These are phyloP conservation scores for Epinephelus moara DNA, from an alignment of 2,113 vertebrate species.

Conservation along the genomic window DNA sequence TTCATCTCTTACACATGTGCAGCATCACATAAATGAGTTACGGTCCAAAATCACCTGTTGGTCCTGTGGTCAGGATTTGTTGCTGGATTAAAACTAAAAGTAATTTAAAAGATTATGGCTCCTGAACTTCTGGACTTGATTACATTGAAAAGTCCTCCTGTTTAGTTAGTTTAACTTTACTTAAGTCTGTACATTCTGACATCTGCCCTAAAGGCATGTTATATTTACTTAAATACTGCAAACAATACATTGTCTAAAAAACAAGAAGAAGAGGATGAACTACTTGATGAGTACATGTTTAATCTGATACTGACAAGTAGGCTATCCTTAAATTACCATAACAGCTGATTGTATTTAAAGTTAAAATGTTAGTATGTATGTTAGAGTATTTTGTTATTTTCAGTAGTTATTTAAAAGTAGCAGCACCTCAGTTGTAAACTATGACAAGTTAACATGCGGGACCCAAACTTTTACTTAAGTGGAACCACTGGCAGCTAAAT, in stretches of 20 bases:
- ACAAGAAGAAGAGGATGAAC: neutral
- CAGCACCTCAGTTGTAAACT: no score
- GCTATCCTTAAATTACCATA: neutral
- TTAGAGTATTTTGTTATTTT: no score
- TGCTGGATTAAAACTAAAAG: neutral
- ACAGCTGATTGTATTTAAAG: no score
- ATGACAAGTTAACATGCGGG: no score
- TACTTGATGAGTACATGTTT: neutral
- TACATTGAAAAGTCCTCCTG: neutral
- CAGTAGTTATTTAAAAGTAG: no score
- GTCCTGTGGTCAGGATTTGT: neutral
- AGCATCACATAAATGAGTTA: neutral
- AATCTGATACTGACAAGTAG: neutral
- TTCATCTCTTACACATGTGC: neutral
- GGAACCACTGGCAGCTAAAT: no score
- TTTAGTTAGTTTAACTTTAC: neutral
- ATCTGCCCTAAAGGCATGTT: neutral
- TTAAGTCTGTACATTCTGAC: neutral
- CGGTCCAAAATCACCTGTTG: neutral
- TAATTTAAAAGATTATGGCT: neutral
- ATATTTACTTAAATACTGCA: neutral
- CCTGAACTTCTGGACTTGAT: neutral
- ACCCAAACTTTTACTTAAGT: no score
- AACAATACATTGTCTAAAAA: neutral
- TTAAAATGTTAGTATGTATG: no score